Evolutionary conservation across 2,888 invertebrate genomes (phyloP), one percentile per base, ranked within the genome.

Genomic region (Uloborus plumipes): DNA sequence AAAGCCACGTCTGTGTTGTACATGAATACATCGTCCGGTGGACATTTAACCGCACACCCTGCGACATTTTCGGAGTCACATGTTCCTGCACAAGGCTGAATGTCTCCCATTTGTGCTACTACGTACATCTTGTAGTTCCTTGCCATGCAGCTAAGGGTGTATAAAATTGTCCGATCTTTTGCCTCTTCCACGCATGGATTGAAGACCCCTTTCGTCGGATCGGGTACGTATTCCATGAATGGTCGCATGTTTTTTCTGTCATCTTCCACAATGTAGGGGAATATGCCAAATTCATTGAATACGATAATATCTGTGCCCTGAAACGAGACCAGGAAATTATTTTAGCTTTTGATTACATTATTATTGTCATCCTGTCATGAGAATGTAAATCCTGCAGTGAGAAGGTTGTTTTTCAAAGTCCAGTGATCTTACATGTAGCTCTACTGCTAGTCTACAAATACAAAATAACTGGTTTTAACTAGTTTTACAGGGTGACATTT

Each of bases 301-400:
- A 95, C 93, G 13, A 95, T 90, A 22, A 95, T 93, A 86, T 95
- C 94, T 0, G 92, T 92, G 80, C 90, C 89, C 93, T 93, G 89
- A 22, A 65, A 65, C n/a, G n/a, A n/a, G n/a, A n/a, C n/a, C n/a
- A n/a, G n/a, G n/a, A n/a, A n/a, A n/a, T n/a, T n/a, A n/a, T n/a
- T n/a, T n/a, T n/a, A n/a, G n/a, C n/a, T n/a, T n/a, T n/a, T n/a
- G n/a, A n/a, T n/a, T n/a, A n/a, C n/a, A n/a, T n/a, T n/a, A n/a
- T n/a, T n/a, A n/a, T n/a, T n/a, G n/a, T n/a, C n/a, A n/a, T n/a
- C n/a, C n/a, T n/a, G n/a, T n/a, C n/a, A n/a, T n/a, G n/a, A n/a
- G n/a, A n/a, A n/a, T n/a, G n/a, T n/a, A n/a, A n/a, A n/a, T n/a
- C n/a, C n/a, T n/a, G n/a, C n/a, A n/a, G n/a, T n/a, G n/a, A n/a